Percentiles rank a stretch among this genome's conserved stretches.
phyloP scores from a whole-genome alignment of 1,140 invertebrate species.

The Platyscapa corneri region DNA sequence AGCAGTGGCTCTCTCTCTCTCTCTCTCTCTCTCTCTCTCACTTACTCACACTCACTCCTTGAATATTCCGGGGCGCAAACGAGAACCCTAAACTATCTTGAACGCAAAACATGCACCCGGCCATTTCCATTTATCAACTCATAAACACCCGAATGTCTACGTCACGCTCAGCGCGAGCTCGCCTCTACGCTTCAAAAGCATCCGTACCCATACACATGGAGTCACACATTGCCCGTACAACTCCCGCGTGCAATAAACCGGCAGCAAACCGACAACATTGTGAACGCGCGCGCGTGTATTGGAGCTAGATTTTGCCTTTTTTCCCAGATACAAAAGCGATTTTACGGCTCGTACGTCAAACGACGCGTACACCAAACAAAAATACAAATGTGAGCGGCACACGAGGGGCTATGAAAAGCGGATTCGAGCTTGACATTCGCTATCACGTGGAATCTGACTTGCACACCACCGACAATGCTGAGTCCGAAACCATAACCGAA shows the following conservation, averaged over 20 bases:
- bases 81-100: constrained; percentile 15
- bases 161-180: constrained; percentile 17
- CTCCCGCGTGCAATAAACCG: constrained; percentile 4
- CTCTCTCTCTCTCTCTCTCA: neutral
- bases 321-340: constrained; percentile 18
- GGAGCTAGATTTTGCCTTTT: constrained; percentile 5
- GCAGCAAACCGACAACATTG: neutral
- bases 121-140: constrained; percentile 46
- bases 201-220: neutral
- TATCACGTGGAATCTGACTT: neutral
- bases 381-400: constrained; percentile 31
- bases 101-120: constrained; percentile 36
- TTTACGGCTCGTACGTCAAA: constrained; percentile 34
- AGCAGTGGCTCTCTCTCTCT: neutral
- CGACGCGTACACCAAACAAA: constrained; percentile 46
- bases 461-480: neutral
- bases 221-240: no score
- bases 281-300: constrained; percentile 6
- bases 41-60: no score
- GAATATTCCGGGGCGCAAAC: neutral
- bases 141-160: constrained; percentile 27
- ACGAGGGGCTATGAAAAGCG: no score
- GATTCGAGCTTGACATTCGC: neutral
- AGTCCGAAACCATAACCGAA: neutral
- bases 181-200: constrained; percentile 42